phyloP scores from a whole-genome alignment of 2,888 invertebrate species.

The Deilephila elpenor region DNA sequence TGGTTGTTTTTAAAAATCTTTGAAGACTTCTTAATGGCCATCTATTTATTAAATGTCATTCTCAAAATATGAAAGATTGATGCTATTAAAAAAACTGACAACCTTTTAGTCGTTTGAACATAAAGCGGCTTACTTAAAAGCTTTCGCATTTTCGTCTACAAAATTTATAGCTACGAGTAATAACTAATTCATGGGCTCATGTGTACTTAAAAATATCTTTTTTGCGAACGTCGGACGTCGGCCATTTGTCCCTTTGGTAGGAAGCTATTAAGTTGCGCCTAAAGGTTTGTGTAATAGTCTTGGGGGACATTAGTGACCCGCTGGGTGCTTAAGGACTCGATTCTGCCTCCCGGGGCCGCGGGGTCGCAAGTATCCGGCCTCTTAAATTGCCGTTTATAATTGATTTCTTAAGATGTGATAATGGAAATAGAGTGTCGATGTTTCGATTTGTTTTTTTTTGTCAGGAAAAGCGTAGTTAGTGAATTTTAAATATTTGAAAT shows the following conservation, averaged over 20 bases:
- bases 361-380: constrained; percentile 55
- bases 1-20: no score
- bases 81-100: not conserved
- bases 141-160: constrained; percentile 9
- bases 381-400: constrained; percentile 53
- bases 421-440: constrained; percentile 22
- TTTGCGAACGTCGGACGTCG: constrained; percentile 25
- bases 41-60: no score
- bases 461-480: no score
- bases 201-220: constrained; percentile 27
- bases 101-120: not conserved
- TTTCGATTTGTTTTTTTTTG: constrained; percentile 9
- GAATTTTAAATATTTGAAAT: not conserved
- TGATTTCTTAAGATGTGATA: constrained; percentile 45
- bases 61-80: not conserved
- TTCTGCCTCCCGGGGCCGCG: constrained; percentile 60
- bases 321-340: constrained; percentile 65
- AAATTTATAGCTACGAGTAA: not conserved
- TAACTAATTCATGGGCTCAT: constrained; percentile 30
- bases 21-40: no score
- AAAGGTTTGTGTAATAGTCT: constrained; percentile 71
- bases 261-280: constrained; percentile 69
- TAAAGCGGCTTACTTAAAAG: constrained; percentile 3
- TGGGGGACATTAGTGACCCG: constrained; percentile 71
- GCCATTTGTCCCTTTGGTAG: constrained; percentile 52